These are phyloP conservation scores for Anas acuta DNA, from an alignment of 2,797 vertebrate species.

Conservation along the genomic window DNA sequence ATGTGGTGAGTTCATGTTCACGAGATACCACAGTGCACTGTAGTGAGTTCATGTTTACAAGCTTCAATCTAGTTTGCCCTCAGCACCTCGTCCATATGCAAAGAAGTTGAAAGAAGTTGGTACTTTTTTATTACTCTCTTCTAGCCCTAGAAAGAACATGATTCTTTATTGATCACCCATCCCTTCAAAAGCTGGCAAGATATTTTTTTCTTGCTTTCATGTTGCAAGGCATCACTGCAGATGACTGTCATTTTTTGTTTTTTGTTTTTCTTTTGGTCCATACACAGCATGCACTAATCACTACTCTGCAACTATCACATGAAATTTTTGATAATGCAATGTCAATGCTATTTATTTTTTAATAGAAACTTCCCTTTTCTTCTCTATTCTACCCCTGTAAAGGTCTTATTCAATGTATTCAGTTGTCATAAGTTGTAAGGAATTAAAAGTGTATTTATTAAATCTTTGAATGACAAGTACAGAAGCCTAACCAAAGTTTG, in stretches of 20 bases:
- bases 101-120: not conserved
- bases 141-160: not conserved
- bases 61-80: not conserved
- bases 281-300: not conserved
- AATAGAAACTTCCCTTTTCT: too few species aligned
- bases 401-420: too few species aligned
- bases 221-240: not conserved
- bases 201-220: not conserved
- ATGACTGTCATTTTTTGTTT: not conserved
- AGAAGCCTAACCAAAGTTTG: not conserved
- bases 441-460: not conserved
- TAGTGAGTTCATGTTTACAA: conserved; percentile 28
- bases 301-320: not conserved
- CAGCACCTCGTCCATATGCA: not conserved
- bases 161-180: not conserved
- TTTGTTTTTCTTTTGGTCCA: not conserved
- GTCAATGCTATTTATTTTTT: too few species aligned
- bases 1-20: conserved; percentile 36
- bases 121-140: not conserved
- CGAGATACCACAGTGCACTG: not conserved
- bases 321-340: not conserved
- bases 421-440: not conserved
- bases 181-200: not conserved
- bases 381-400: too few species aligned
- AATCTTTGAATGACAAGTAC: too few species aligned